Base-by-base conservation (phyloP, 2,113 vertebrate genomes). In the Phalacrocorax pelagicus region DNA sequence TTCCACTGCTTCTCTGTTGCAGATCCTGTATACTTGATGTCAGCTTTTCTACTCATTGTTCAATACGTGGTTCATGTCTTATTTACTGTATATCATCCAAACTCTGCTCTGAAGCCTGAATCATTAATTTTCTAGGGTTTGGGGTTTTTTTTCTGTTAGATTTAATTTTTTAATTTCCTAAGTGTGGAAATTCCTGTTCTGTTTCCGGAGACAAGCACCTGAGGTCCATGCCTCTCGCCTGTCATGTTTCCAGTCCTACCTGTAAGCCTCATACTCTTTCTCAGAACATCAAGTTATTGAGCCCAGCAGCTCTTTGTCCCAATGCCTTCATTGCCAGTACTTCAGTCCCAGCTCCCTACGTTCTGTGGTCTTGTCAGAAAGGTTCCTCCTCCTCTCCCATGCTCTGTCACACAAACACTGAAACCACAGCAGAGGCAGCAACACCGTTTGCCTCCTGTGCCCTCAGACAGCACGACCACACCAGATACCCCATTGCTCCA, bases 401-500 rank as follows among this genome's bases (percentile, higher is more conserved):
- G 44, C 15, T 77, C 67, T 78, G 40, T 40, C 72, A 91, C 34
- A 65, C 24, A 73, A 92, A 54, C 32, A 69, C 15, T 20, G 32
- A 63, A 90, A 74, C 29, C n/a, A 49, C 55, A 78, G 42, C 0
- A 1, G 24, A 77, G 22, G 54, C 49, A 86, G 40, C 5, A 82
- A 58, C 34, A 27, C 36, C 30, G 14, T 61, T 93, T 62, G 49
- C 26, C 47, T 77, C n/a, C 62, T 26, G 20, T 51, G 49, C 16
- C 30, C 38, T 40, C 24, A 72, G 34, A 59, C 7, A 79, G 30
- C 0, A 0, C 1, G 1, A 13, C 27, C 52, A 77, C 42, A 81
- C 12, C 30, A 51, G 0, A 0, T 14, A 47, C 9, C 32, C 38
- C 23, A 9, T 8, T 30, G 27, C 22, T 86, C 44, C 0, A 0